Evolutionary conservation across 1,140 invertebrate genomes (phyloP).

Genomic region (Rhyacophila brunnea): DNA sequence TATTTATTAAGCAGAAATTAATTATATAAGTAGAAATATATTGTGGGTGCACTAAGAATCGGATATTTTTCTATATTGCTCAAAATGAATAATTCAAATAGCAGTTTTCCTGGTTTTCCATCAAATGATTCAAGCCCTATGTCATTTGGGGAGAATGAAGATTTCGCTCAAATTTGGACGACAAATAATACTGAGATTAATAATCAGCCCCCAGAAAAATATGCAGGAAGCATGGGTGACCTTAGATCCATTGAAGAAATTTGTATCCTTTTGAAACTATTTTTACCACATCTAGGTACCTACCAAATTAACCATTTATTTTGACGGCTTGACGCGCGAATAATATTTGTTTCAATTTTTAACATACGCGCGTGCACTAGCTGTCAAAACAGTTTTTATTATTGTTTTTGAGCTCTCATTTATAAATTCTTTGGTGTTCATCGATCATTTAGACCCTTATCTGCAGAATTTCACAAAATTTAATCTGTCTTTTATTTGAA

Average conservation of each 20-base stretch:
- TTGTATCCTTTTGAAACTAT: slow-evolving; percentile 38
- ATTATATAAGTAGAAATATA: too few species aligned
- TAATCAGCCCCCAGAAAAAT: slow-evolving; percentile 33
- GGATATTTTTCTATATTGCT: too few species aligned
- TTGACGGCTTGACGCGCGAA: background rate
- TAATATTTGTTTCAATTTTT: background rate
- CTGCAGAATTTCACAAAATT: background rate
- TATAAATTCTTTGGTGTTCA: too few species aligned
- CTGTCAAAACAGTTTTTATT: too few species aligned
- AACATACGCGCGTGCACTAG: too few species aligned
- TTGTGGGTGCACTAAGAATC: too few species aligned
- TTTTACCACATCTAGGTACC: too few species aligned
- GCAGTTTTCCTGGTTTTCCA: background rate
- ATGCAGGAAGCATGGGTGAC: slow-evolving; percentile 41
- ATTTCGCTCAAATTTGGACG: background rate
- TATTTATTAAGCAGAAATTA: too few species aligned
- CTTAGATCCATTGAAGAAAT: slow-evolving; percentile 49
- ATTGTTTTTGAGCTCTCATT: too few species aligned
- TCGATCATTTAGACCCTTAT: too few species aligned
- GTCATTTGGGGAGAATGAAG: slow-evolving; percentile 19
- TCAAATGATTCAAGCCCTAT: slow-evolving; percentile 18
- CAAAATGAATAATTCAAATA: slow-evolving; percentile 6
- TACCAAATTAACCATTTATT: too few species aligned
- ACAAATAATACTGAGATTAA: background rate
- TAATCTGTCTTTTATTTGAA: background rate